Evolutionary conservation across 2,888 invertebrate genomes (phyloP).

Genomic region (Elysia crispata): DNA sequence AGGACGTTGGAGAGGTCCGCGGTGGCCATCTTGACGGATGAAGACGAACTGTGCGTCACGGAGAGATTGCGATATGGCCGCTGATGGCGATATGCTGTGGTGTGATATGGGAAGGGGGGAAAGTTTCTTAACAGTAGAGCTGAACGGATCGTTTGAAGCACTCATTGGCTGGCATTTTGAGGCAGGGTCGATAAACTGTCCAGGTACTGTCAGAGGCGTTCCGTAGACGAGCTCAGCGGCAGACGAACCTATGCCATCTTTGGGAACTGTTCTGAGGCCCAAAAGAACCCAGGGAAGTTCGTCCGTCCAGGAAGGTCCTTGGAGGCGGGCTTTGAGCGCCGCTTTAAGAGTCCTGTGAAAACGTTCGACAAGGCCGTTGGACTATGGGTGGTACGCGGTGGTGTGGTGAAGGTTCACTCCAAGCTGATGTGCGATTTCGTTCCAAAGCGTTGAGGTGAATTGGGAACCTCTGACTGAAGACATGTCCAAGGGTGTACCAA

Average conservation of each 20-base stretch:
- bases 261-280: constrained; percentile 24
- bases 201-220: constrained; percentile 22
- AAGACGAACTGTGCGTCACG: neutral
- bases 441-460: constrained; percentile 1
- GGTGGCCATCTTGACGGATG: neutral
- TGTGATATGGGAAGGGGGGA: neutral
- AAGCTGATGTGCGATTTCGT: constrained; percentile 17
- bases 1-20: neutral
- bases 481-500: neutral
- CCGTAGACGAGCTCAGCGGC: constrained; percentile 20
- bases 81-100: neutral
- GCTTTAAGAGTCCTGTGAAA: constrained; percentile 33
- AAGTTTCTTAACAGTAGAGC: neutral
- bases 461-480: neutral
- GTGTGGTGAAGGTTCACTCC: constrained; percentile 1
- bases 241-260: constrained; percentile 1
- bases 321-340: constrained; percentile 17
- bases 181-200: neutral
- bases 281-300: constrained; percentile 20
- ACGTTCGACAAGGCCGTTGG: constrained; percentile 18
- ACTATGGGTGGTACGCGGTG: constrained; percentile 6
- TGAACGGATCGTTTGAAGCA: neutral
- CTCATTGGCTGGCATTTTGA: too few relatives aligned
- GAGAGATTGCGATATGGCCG: neutral
- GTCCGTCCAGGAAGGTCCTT: constrained; percentile 11